Evolutionary conservation across 64 coral and sea anemone species (phyloP), one percentile per base, ranked within the genome.

Genomic region (Porites lutea): DNA sequence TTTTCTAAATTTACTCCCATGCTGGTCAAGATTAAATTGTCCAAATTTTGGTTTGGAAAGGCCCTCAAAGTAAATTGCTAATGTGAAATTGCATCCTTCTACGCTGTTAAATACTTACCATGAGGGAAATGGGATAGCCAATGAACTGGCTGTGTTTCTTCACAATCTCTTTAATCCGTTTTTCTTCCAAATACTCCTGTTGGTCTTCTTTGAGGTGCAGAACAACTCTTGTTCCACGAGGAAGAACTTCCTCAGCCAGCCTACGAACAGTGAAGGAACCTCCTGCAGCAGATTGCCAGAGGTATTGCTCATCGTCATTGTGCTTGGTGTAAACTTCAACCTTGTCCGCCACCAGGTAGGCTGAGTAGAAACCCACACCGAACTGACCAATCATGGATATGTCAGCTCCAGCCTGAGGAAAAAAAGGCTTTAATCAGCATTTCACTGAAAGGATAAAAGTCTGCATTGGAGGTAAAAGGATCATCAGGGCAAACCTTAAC

Each of bases 341-440:
- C 71, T 91, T 99, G 16, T 91, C 94, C 0, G 97, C 97, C 52
- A 99, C 97, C 91, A 99, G 85, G 70, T 99, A 99, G 45, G 94
- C 88, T 13, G 97, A 99, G 89, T 99, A 99, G 72, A 99, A 99
- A 64, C 97, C 97, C n/a, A 99, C 97, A 86, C 97, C 97, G 94
- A 99, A 99, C 59, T 99, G 97, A 61, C 97, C 97, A 92, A 99
- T 99, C 97, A 99, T 99, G 63, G 97, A 99, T 65, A 99, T 99
- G 79, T 99, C 97, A 45, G 97, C 97, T 47, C 97, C 97, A 89
- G 97, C 83, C 97, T 99, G 23, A 21, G 3, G 45, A 5, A 48
- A 43, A 18, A 82, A 37, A 19, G 5, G 18, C 16, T 76, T 51
- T 15, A 74, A 37, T 37, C 50, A 48, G 6, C 7, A 73, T 73